Percentiles rank a stretch among this genome's conserved stretches.
Conservation (phyloP, 1,140 invertebrate genomes). For the Reticulitermes speratus region DNA sequence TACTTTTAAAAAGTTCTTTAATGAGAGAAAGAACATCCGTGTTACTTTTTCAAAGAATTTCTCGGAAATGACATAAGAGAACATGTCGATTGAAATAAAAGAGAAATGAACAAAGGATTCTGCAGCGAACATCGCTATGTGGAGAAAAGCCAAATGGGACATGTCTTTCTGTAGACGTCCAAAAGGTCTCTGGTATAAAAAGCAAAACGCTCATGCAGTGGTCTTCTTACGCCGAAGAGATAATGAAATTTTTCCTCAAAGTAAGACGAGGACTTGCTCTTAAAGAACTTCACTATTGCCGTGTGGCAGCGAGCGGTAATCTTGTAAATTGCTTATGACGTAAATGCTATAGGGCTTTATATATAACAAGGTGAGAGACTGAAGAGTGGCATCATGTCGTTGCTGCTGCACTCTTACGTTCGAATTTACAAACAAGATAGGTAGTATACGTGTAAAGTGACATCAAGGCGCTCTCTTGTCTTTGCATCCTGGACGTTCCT, state of each 20-base stretch:
- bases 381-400: neutral
- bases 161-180: neutral
- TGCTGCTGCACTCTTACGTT: neutral
- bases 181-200: neutral
- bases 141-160: neutral
- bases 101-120: neutral
- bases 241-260: constrained; percentile 4
- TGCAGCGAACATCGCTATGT: neutral
- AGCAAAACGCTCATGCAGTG: neutral
- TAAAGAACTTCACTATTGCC: neutral
- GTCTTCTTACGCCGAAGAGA: neutral
- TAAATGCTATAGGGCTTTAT: neutral
- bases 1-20: neutral
- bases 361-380: neutral
- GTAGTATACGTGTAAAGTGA: too few species aligned
- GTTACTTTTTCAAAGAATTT: neutral
- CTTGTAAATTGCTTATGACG: neutral
- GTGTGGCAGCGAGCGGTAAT: neutral
- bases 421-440: too few species aligned
- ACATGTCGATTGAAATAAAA: neutral
- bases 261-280: neutral
- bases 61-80: neutral
- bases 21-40: neutral
- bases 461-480: too few species aligned
- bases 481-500: too few species aligned